Conservation (phyloP, 2,797 vertebrate species). For the Pristis pectinata region DNA sequence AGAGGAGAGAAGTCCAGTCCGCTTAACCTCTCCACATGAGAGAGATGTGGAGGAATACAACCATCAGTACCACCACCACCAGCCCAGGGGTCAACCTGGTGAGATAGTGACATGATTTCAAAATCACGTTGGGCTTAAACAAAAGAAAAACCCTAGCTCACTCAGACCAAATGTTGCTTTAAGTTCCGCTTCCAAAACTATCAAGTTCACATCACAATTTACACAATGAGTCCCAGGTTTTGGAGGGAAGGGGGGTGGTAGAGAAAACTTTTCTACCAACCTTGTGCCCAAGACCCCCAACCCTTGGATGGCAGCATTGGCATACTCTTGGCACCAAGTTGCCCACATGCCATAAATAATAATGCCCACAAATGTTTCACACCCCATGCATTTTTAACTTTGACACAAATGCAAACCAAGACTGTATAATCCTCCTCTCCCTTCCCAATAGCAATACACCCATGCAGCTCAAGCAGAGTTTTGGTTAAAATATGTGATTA, state of each 20-base stretch:
- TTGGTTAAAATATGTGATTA: not conserved
- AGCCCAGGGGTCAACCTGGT: too few species aligned
- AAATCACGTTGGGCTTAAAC: too few species aligned
- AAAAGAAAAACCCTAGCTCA: too few species aligned
- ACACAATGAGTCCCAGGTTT: not conserved
- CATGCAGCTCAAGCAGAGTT: not conserved
- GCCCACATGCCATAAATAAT: not conserved
- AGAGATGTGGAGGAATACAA: too few species aligned
- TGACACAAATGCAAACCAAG: not conserved
- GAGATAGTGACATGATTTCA: too few species aligned
- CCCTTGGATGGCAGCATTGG: not conserved
- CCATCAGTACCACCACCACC: too few species aligned
- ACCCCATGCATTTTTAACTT: not conserved
- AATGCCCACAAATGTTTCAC: not conserved
- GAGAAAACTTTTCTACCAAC: too few species aligned
- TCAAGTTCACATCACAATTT: not conserved
- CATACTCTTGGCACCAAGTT: not conserved
- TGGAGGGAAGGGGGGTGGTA: not conserved
- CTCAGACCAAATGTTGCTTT: too few species aligned
- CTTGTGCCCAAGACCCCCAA: not conserved
- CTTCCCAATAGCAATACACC: not conserved
- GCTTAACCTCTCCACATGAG: too few species aligned
- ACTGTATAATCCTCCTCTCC: slow-evolving; percentile 5
- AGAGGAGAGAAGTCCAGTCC: too few species aligned
- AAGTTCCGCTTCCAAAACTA: not conserved